These are phyloP conservation scores for Drosophila subsilvestris DNA, from an alignment of 2,888 invertebrate species.

Conservation along the genomic window DNA sequence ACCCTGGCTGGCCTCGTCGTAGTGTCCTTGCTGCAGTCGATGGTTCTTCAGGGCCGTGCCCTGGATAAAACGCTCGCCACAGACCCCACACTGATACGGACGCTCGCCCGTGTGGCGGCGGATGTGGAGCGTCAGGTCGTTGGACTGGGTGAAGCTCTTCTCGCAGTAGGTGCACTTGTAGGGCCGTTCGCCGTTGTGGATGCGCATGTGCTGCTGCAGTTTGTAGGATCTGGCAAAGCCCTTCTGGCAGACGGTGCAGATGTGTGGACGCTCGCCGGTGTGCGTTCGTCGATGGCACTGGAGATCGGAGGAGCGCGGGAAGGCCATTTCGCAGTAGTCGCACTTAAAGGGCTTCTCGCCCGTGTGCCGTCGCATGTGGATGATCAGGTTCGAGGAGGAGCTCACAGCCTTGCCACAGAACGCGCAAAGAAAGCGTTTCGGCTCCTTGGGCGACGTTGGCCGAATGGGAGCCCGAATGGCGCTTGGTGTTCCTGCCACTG, in stretches of 20 bases:
- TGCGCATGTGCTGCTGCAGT: slow-evolving; percentile 87
- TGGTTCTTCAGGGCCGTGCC: slow-evolving; percentile 88
- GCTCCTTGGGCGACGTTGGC: slow-evolving; percentile 46
- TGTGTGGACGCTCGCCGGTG: slow-evolving; percentile 87
- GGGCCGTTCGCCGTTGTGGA: slow-evolving; percentile 86
- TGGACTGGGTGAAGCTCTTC: slow-evolving; percentile 88
- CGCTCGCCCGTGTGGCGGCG: slow-evolving; percentile 89
- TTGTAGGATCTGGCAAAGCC: slow-evolving; percentile 87
- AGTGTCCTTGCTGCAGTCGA: slow-evolving; percentile 79
- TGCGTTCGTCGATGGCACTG: slow-evolving; percentile 87
- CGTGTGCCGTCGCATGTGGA: slow-evolving; percentile 88
- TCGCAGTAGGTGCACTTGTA: slow-evolving; percentile 86
- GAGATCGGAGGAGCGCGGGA: slow-evolving; percentile 87
- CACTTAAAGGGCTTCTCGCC: slow-evolving; percentile 88
- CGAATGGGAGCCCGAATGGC: slow-evolving; percentile 4
- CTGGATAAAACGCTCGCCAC: slow-evolving; percentile 89
- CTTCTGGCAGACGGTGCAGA: slow-evolving; percentile 82
- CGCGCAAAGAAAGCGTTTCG: slow-evolving; percentile 85
- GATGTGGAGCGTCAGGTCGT: slow-evolving; percentile 89
- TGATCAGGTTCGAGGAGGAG: slow-evolving; percentile 87
- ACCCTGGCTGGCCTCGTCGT: slow-evolving; percentile 32
- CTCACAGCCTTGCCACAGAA: slow-evolving; percentile 87
- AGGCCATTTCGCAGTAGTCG: slow-evolving; percentile 87
- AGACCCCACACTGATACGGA: slow-evolving; percentile 88
- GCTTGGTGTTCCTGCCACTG: slow-evolving; percentile 1